Evolutionary conservation across 2,888 invertebrate species (phyloP).

Genomic region (Omphaloscelis lunosa): DNA sequence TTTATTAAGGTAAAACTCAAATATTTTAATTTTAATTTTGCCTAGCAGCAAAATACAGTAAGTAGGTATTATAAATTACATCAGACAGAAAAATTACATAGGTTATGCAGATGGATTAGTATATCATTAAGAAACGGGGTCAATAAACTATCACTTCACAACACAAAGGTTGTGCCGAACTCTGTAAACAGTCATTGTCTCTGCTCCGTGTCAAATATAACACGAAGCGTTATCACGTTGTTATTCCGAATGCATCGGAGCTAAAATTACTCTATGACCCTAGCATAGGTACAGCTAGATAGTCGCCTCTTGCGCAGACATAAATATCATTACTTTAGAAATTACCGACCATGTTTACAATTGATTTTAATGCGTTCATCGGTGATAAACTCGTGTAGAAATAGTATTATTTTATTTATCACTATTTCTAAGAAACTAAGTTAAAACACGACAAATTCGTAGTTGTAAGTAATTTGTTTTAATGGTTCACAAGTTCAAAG

Average conservation of each 20-base stretch:
- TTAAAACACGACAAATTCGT: constrained; percentile 10
- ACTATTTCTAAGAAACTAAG: not conserved
- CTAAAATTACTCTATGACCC: constrained; percentile 51
- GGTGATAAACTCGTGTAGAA: constrained; percentile 6
- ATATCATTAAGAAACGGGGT: constrained; percentile 30
- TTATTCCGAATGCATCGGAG: constrained; percentile 45
- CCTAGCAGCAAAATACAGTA: not conserved
- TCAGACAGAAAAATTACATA: not conserved
- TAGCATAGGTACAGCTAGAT: constrained; percentile 19
- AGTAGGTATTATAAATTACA: not conserved
- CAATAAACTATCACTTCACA: constrained; percentile 34
- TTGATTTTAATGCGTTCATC: constrained; percentile 2
- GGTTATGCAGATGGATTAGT: not conserved
- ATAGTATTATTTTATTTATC: not conserved
- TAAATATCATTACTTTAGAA: constrained; percentile 23
- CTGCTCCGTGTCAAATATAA: constrained; percentile 49
- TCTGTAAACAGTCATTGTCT: constrained; percentile 41
- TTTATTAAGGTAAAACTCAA: not conserved
- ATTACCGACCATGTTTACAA: not conserved
- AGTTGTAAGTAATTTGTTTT: constrained; percentile 30
- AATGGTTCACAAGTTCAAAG: constrained; percentile 40
- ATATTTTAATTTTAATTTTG: not conserved
- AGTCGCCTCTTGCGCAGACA: constrained; percentile 16
- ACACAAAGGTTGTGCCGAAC: constrained; percentile 34
- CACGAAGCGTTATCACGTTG: constrained; percentile 50